These are phyloP conservation scores for Xylocampa areola DNA, from an alignment of 2,888 invertebrate species.

Conservation along the genomic window DNA sequence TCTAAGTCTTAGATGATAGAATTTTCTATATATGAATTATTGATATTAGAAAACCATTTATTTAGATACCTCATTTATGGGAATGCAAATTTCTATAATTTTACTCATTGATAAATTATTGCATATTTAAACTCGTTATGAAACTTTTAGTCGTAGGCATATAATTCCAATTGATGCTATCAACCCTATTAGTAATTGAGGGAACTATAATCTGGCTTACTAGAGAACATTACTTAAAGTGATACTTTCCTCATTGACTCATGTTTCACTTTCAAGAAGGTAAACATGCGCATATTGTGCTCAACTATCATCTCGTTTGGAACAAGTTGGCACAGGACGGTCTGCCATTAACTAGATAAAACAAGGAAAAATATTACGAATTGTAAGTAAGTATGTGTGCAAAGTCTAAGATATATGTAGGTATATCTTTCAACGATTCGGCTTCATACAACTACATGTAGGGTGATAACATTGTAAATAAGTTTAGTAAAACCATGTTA, in stretches of 20 bases:
- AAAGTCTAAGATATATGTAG: too few species aligned
- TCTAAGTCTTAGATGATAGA: too few species aligned
- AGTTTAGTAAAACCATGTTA: too few species aligned
- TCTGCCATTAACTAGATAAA: conserved; percentile 8
- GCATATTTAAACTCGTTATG: neutral
- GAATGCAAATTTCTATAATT: too few species aligned
- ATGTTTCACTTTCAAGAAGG: conserved; percentile 29
- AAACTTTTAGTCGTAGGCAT: neutral
- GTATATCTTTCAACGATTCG: too few species aligned
- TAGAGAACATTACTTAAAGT: conserved; percentile 31
- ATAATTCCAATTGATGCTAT: conserved; percentile 4
- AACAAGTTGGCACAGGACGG: conserved; percentile 13
- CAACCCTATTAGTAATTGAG: conserved; percentile 3
- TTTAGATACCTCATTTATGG: too few species aligned
- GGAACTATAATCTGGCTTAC: neutral
- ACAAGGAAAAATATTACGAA: neutral
- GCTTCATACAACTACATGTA: too few species aligned
- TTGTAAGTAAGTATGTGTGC: too few species aligned
- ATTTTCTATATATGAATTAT: too few species aligned
- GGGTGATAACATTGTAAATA: too few species aligned
- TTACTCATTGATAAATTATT: too few species aligned
- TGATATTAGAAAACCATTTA: too few species aligned
- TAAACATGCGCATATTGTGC: conserved; percentile 20
- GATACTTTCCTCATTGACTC: conserved; percentile 55
- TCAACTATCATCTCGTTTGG: conserved; percentile 17